phyloP scores from a whole-genome alignment of 2,888 invertebrate genomes.

The Volucella inanis region DNA sequence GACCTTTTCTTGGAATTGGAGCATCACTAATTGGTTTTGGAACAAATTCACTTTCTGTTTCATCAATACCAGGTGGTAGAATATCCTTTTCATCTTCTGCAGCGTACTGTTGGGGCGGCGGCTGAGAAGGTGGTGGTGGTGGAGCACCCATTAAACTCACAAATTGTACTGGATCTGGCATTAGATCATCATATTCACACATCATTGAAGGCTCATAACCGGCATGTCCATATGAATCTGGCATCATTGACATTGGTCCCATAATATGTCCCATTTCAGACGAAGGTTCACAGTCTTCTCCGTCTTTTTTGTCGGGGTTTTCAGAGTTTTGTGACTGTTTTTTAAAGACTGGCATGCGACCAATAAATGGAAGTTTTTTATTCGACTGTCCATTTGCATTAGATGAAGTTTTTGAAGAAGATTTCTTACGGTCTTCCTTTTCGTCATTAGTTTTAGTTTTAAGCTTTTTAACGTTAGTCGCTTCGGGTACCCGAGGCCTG shows the following conservation, averaged over 20 bases:
- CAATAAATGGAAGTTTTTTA: conserved; percentile 92
- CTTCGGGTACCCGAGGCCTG: conserved; percentile 81
- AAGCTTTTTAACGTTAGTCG: conserved; percentile 77
- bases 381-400: conserved; percentile 80
- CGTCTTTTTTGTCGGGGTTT: conserved; percentile 59
- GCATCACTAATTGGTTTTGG: conserved; percentile 83
- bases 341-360: conserved; percentile 91
- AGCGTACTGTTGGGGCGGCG: conserved; percentile 73
- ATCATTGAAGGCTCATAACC: conserved; percentile 82
- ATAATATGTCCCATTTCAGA: conserved; percentile 30
- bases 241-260: conserved; percentile 81
- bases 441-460: conserved; percentile 76
- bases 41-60: conserved; percentile 81
- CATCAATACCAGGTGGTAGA: conserved; percentile 82
- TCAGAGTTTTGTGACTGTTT: conserved; percentile 80
- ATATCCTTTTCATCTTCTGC: conserved; percentile 80
- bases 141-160: conserved; percentile 82
- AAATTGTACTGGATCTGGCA: conserved; percentile 83
- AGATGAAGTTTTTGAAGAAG: conserved; percentile 76
- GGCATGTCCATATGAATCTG: conserved; percentile 81
- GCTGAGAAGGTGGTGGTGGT: conserved; percentile 82
- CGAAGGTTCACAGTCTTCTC: conserved; percentile 68
- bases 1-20: conserved; percentile 83
- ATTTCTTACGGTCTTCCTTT: conserved; percentile 78
- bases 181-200: conserved; percentile 83